These are phyloP conservation scores for Haplochromis burtoni DNA, from an alignment of 2,113 vertebrate species.

Conservation along the genomic window DNA sequence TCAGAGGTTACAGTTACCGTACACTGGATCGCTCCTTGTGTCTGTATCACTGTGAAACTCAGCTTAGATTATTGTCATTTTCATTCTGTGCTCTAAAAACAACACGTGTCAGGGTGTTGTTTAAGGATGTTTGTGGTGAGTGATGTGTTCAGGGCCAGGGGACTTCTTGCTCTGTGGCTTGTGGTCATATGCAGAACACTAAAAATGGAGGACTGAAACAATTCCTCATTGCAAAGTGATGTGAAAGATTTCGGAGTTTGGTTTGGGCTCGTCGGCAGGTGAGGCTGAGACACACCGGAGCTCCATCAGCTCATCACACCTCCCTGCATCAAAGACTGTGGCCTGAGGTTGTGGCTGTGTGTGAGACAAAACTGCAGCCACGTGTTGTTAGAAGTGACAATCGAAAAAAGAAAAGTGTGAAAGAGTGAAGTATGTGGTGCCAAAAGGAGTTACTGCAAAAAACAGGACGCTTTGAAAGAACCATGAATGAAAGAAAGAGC, in stretches of 20 bases:
- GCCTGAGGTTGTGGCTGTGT: too few relatives aligned
- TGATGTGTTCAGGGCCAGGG: not conserved
- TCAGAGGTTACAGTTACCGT: not conserved
- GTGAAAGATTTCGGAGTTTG: too few relatives aligned
- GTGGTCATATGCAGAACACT: not conserved
- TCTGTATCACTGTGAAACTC: not conserved
- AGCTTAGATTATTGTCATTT: not conserved
- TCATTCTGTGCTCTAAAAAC: not conserved
- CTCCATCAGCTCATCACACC: too few relatives aligned
- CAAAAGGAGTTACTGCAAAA: not conserved
- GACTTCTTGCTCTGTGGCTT: not conserved
- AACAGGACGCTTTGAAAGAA: rapidly evolving
- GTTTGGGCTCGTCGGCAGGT: too few relatives aligned
- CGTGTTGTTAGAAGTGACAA: not conserved
- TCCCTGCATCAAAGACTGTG: too few relatives aligned
- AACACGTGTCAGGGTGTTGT: not conserved
- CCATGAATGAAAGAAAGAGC: not conserved
- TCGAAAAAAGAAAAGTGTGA: not conserved
- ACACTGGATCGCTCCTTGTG: not conserved
- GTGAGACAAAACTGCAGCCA: not conserved
- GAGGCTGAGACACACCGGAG: rapidly evolving
- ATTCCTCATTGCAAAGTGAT: rapidly evolving
- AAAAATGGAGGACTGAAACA: too few relatives aligned
- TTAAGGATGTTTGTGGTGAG: not conserved
- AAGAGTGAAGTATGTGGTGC: not conserved